Evolutionary conservation across 2,888 invertebrate species (phyloP).

Genomic region (Eudasyphora cyanicolor): DNA sequence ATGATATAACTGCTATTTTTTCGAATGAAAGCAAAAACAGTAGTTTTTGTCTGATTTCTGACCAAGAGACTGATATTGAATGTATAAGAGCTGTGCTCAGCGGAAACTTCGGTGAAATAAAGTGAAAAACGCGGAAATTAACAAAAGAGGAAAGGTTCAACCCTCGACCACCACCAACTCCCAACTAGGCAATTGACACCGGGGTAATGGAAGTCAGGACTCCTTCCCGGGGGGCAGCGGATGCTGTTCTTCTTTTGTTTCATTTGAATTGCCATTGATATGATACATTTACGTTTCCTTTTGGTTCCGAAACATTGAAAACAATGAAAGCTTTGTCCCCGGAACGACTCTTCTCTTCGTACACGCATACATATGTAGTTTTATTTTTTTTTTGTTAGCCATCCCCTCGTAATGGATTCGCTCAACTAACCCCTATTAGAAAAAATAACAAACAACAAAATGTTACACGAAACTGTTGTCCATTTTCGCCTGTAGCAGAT

Average conservation of each 20-base stretch:
- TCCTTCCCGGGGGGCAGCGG: no score
- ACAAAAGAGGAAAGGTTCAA: neutral
- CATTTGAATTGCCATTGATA: neutral
- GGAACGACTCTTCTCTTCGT: neutral
- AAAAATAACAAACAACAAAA: neutral
- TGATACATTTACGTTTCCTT: constrained; percentile 24
- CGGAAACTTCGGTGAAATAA: neutral
- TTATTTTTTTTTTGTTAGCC: no score
- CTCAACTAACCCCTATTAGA: neutral
- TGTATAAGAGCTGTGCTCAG: neutral
- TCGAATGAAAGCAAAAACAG: neutral
- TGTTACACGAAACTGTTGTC: neutral
- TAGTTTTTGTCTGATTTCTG: neutral
- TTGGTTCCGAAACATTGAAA: constrained; percentile 8
- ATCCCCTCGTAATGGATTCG: constrained; percentile 8
- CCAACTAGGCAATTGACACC: no score
- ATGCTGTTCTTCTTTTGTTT: neutral
- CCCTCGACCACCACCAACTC: neutral
- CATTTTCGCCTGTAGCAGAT: neutral
- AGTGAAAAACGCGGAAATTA: constrained; percentile 28
- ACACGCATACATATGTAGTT: neutral
- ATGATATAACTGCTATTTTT: constrained; percentile 11
- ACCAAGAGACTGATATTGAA: neutral
- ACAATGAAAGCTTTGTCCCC: constrained; percentile 9
- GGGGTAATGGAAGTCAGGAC: constrained; percentile 16